Evolutionary conservation across 2,888 invertebrate genomes (phyloP).

Genomic region (Argynnis bischoffii): DNA sequence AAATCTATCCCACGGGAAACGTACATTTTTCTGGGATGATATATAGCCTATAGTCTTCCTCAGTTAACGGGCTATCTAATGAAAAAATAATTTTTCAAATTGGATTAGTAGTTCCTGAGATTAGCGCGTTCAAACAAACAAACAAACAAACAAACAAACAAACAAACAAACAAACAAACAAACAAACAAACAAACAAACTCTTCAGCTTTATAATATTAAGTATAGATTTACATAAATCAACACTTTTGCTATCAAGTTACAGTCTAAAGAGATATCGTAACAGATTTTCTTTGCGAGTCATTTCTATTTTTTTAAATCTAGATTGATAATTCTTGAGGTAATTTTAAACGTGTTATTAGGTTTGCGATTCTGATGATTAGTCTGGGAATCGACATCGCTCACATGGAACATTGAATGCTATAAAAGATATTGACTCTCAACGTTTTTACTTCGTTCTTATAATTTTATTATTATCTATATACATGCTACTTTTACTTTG

Average conservation of each 20-base stretch:
- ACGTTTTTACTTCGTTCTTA: constrained; percentile 26
- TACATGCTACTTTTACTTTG: too few relatives aligned
- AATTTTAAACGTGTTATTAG: constrained; percentile 62
- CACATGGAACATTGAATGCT: constrained; percentile 41
- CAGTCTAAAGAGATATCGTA: background rate
- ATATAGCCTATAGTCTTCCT: too few relatives aligned
- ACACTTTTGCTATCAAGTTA: background rate
- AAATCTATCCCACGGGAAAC: too few relatives aligned
- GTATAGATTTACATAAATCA: background rate
- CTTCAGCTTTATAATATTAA: too few relatives aligned
- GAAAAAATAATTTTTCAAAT: too few relatives aligned
- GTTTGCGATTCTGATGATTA: constrained; percentile 56
- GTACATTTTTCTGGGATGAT: too few relatives aligned
- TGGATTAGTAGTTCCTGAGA: too few relatives aligned
- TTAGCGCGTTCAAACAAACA: too few relatives aligned
- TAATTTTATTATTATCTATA: background rate
- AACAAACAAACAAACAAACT: too few relatives aligned
- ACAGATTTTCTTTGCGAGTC: background rate
- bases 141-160: too few relatives aligned
- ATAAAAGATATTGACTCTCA: constrained; percentile 6
- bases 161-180: too few relatives aligned
- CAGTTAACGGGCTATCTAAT: too few relatives aligned
- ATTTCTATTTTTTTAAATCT: constrained; percentile 19
- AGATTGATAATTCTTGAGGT: constrained; percentile 28
- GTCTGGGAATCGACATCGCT: constrained; percentile 64